Evolutionary conservation across 2,888 invertebrate species (phyloP).

Genomic region (Malachius bipustulatus): DNA sequence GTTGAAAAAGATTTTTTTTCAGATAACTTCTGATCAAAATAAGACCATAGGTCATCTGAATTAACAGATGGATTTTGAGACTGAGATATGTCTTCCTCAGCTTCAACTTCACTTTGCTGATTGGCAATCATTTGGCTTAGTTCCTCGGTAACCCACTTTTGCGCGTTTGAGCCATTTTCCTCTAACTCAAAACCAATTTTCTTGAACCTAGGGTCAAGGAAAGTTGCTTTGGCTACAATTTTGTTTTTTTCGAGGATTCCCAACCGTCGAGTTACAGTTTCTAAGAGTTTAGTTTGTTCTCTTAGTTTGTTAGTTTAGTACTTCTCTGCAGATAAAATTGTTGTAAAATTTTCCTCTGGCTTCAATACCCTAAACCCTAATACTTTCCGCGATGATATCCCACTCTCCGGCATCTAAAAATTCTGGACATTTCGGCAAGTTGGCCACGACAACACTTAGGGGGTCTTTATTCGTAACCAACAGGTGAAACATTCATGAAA

Average conservation of each 20-base stretch:
- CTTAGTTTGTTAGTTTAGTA: no score
- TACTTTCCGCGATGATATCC: no score
- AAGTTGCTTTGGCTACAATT: conserved; percentile 14
- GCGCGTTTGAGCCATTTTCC: conserved; percentile 11
- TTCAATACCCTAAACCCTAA: no score
- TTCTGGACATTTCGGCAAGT: no score
- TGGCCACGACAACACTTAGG: no score
- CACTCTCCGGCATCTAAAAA: no score
- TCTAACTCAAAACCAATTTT: conserved; percentile 10
- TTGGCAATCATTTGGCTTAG: not conserved
- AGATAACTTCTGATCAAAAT: not conserved
- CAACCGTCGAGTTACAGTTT: conserved; percentile 8
- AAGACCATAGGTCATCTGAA: not conserved
- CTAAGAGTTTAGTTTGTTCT: not conserved
- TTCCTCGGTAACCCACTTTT: conserved; percentile 12
- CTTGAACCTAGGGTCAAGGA: conserved; percentile 13
- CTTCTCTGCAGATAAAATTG: no score
- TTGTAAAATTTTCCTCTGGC: no score
- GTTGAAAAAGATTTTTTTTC: not conserved
- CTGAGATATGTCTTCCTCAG: not conserved
- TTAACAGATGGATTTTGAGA: conserved; percentile 2
- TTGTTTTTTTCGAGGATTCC: conserved; percentile 10
- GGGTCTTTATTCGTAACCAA: no score
- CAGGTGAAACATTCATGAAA: no score
- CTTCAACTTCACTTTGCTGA: not conserved